Evolutionary conservation across 2,888 invertebrate species (phyloP), one percentile per base, ranked within the genome.

Genomic region (Trichogramma evanescens): DNA sequence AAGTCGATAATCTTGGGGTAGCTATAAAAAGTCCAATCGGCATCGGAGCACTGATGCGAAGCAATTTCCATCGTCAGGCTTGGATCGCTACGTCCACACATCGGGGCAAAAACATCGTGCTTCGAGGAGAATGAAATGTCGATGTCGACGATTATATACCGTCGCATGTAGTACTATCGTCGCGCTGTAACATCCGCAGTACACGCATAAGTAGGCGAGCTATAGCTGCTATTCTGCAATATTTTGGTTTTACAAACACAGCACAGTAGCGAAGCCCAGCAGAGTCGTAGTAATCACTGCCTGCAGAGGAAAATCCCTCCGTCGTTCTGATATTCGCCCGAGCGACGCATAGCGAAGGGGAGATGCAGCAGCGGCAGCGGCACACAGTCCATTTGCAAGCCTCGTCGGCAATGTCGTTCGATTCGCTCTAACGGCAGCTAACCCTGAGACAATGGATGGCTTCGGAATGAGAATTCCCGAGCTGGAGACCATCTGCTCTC

Each of bases 401-500:
- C 52, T 50, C 26, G 13, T 5, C 54, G 50, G 60, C 53, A 49
- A 45, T 10, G 13, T 5, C 54, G 50, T 58, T 58, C 60, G 63
- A 61, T 63, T 56, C 50, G 48, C 54, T 46, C 42, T 26, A 54
- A 59, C 64, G 58, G 63, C 65, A 65, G 64, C 63, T 50, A 60
- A 41, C 44, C 56, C 45, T n/a, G 42, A 48, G 48, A 48, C 48
- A 48, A 48, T 48, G 26, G 48, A 10, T 13, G 48, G 48, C 48
- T 48, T 45, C 46, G 59, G 56, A 66, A 66, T 62, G 63, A 65
- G 62, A 61, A 60, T 64, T 57, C 56, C 50, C 45, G 42, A 42
- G 53, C 13, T 10, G 6, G 46, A 39, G 56, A 43, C 9, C 53
- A 43, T 13, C 45, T 13, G 26, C 26, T 26, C 26, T 26, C 26